Conservation (phyloP, 2,113 vertebrate genomes). For the Corydoras sp. region DNA sequence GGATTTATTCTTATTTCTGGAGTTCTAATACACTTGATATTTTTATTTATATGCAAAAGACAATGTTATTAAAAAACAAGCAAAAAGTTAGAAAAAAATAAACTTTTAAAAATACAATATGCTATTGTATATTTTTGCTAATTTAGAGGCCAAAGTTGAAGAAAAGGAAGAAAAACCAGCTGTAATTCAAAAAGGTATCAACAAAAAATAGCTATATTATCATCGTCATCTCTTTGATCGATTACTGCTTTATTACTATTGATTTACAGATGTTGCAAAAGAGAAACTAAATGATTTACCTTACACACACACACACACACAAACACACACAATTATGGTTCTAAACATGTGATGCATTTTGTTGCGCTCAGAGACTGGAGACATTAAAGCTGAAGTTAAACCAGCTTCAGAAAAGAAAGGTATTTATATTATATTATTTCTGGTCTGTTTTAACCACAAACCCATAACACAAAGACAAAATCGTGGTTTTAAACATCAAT, state of each 20-base stretch:
- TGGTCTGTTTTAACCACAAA: too few relatives aligned
- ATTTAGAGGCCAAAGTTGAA: not conserved
- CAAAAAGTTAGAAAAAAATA: not conserved
- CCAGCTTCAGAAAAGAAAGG: slow-evolving; percentile 8
- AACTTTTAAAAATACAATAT: too few relatives aligned
- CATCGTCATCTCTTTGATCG: too few relatives aligned
- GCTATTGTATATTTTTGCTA: not conserved
- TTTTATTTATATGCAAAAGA: not conserved
- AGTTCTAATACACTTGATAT: not conserved
- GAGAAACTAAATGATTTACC: not conserved
- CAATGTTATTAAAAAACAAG: not conserved
- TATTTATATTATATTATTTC: not conserved
- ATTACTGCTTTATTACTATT: not conserved
- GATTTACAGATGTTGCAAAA: not conserved
- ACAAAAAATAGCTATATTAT: not conserved
- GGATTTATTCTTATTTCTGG: not conserved
- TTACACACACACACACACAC: too few relatives aligned
- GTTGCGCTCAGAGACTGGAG: not conserved
- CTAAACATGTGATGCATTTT: not conserved
- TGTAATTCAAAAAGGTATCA: not conserved
- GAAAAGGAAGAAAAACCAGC: not conserved
- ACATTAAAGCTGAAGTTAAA: not conserved
- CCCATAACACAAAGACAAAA: too few relatives aligned
- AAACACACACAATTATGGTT: not conserved
- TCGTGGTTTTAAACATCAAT: too few relatives aligned